phyloP scores from a whole-genome alignment of 2,797 vertebrate genomes.

The Anguilla marmorata region DNA sequence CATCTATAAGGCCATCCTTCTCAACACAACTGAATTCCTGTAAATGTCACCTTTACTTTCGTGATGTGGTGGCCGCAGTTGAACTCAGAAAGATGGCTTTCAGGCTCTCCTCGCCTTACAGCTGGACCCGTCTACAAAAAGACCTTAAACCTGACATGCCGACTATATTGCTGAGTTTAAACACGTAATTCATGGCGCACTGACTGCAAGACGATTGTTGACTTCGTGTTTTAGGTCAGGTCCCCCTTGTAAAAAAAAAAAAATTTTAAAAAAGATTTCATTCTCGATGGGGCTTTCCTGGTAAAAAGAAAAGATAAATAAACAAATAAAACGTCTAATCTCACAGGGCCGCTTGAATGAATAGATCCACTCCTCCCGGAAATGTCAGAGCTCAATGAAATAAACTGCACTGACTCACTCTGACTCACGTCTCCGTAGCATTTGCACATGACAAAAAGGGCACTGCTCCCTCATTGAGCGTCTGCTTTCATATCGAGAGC shows the following conservation, averaged over 20 bases:
- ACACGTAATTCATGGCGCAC: background rate
- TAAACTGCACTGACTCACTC: conserved; percentile 35
- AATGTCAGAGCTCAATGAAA: conserved; percentile 22
- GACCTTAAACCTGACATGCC: background rate
- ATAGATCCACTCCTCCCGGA: conserved; percentile 33
- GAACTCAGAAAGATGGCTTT: background rate
- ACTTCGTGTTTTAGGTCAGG: background rate
- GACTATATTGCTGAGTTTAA: background rate
- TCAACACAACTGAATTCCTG: background rate
- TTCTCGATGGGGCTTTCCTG: background rate
- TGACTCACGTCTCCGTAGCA: conserved; percentile 35
- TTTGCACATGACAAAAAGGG: conserved; percentile 31
- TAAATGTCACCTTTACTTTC: background rate
- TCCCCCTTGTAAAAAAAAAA: background rate
- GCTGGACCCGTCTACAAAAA: background rate
- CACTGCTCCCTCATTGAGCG: conserved; percentile 27
- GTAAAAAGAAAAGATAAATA: background rate
- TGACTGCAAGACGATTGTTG: background rate
- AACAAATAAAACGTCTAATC: background rate
- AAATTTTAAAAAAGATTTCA: background rate
- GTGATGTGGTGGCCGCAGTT: background rate
- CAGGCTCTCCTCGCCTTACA: background rate
- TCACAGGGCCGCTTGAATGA: conserved; percentile 1
- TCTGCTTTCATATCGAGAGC: background rate
- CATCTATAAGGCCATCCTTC: background rate